Conservation (phyloP, 1,140 invertebrate genomes). For the Harpegnathos saltator region DNA sequence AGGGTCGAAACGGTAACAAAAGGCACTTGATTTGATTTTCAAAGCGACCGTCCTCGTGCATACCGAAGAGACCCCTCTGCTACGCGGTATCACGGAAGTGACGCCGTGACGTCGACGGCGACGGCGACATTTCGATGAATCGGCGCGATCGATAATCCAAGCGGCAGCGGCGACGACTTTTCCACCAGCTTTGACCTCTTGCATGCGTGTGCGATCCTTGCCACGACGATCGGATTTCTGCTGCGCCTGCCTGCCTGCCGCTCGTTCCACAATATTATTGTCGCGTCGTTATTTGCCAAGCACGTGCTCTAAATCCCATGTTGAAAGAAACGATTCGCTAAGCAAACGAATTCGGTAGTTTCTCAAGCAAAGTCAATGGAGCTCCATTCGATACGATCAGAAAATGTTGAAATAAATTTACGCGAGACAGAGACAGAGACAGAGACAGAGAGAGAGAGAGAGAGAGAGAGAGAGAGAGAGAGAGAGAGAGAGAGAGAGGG, state of each 20-base stretch:
- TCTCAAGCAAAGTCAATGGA: conserved; percentile 1
- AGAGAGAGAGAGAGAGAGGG: too few species aligned
- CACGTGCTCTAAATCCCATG: neutral
- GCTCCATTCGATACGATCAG: neutral
- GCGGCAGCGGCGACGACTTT: conserved; percentile 39
- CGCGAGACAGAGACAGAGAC: too few species aligned
- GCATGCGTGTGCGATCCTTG: conserved; percentile 47
- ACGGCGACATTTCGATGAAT: conserved; percentile 59
- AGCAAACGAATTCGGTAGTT: neutral
- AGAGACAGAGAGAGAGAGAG: too few species aligned
- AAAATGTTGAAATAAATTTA: too few species aligned
- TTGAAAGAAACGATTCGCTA: conserved; percentile 23
- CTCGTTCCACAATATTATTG: conserved; percentile 50
- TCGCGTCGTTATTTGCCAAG: conserved; percentile 27
- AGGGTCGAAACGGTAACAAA: too few species aligned
- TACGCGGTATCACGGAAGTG: conserved; percentile 25
- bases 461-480: too few species aligned
- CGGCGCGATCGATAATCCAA: conserved; percentile 47
- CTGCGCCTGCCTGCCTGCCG: conserved; percentile 38
- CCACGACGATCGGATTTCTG: conserved; percentile 49
- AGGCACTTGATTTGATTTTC: too few species aligned
- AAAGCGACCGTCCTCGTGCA: too few species aligned
- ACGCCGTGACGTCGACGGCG: conserved; percentile 35
- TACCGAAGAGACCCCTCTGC: too few species aligned
- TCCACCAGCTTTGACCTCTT: conserved; percentile 55